Conservation (phyloP, 1,140 invertebrate species). For the Conus ventricosus region DNA sequence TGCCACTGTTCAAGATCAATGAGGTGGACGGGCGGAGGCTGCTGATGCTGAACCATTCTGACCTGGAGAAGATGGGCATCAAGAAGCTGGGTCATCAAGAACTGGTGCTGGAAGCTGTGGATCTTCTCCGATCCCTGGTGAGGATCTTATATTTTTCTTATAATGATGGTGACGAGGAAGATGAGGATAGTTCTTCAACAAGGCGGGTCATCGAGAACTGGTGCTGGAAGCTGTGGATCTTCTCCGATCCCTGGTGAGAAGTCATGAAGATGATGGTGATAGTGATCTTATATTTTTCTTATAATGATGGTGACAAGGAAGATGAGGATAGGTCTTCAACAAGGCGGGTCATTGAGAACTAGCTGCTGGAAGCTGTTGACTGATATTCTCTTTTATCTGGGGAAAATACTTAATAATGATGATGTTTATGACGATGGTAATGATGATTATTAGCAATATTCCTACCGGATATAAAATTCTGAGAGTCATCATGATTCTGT, state of each 20-base stretch:
- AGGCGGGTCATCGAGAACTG: constrained; percentile 94
- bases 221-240: constrained; percentile 93
- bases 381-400: constrained; percentile 78
- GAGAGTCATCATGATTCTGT: too few species aligned
- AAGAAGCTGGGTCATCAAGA: constrained; percentile 93
- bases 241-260: too few species aligned
- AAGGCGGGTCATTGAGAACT: constrained; percentile 95
- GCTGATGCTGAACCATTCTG: constrained; percentile 87
- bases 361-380: constrained; percentile 90
- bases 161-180: constrained; percentile 67
- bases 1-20: constrained; percentile 87
- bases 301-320: neutral
- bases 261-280: neutral
- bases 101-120: constrained; percentile 91
- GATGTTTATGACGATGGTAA: neutral
- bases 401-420: neutral
- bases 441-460: too few species aligned
- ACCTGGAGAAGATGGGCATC: constrained; percentile 90
- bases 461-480: too few species aligned
- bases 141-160: too few species aligned
- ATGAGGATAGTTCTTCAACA: constrained; percentile 88
- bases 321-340: constrained; percentile 81
- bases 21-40: constrained; percentile 88
- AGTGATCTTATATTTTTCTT: neutral
- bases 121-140: constrained; percentile 90